These are phyloP conservation scores for Tautogolabrus adspersus DNA, from an alignment of 2,113 vertebrate species.

Conservation along the genomic window DNA sequence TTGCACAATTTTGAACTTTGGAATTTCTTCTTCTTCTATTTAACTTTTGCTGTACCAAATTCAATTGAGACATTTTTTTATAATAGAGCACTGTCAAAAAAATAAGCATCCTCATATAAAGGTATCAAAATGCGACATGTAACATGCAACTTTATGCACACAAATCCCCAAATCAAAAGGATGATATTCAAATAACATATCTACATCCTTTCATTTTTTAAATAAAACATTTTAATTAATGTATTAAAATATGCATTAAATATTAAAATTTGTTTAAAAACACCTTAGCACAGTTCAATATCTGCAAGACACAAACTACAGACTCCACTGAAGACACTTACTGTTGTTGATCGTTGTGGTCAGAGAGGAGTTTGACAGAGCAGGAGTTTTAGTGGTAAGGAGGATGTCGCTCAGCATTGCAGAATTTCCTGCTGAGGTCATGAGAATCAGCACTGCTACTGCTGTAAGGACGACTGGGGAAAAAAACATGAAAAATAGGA, in stretches of 20 bases:
- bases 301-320: not conserved
- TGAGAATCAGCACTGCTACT: slow-evolving; percentile 40
- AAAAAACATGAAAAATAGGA: not conserved
- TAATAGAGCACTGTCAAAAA: no score
- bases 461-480: slow-evolving; percentile 32
- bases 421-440: slow-evolving; percentile 39
- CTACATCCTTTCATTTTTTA: no score
- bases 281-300: not conserved
- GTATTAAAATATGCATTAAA: no score
- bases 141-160: no score
- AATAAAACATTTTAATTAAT: no score
- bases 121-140: no score
- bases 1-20: not conserved
- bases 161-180: no score
- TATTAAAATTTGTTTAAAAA: no score
- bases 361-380: not conserved
- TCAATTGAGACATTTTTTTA: no score
- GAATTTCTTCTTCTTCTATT: not conserved
- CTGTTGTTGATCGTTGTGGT: slow-evolving; percentile 38
- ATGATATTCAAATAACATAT: no score
- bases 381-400: slow-evolving; percentile 20
- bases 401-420: not conserved
- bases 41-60: no score
- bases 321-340: slow-evolving; percentile 34
- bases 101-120: no score